phyloP scores from a whole-genome alignment of 92 coral and sea anemone species.

The Paramuricea clavata region DNA sequence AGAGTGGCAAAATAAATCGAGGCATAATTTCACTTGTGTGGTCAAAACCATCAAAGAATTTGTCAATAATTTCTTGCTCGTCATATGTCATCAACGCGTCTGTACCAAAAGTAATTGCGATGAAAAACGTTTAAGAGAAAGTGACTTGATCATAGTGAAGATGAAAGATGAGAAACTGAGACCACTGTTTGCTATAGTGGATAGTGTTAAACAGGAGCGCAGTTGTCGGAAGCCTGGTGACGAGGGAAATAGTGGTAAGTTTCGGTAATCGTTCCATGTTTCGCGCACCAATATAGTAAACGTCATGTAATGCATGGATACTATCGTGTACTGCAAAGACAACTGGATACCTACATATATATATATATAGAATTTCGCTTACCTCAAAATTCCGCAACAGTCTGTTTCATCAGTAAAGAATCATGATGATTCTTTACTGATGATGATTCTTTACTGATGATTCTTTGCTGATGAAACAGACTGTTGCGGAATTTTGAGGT shows the following conservation, averaged over 20 bases:
- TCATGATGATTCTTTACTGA: too few species aligned
- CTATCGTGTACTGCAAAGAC: too few species aligned
- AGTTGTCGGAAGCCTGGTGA: constrained; percentile 41
- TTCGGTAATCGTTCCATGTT: background rate
- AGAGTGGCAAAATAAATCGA: background rate
- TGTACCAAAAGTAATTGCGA: background rate
- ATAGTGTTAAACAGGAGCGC: background rate
- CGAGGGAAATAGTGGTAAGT: constrained; percentile 11
- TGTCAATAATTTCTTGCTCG: background rate
- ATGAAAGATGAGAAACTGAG: constrained; percentile 4
- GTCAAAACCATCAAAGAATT: constrained; percentile 29
- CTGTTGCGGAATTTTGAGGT: too few species aligned
- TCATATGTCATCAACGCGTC: constrained; percentile 14
- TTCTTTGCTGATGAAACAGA: too few species aligned
- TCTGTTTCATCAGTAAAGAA: too few species aligned
- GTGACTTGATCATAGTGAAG: constrained; percentile 5
- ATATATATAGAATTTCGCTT: too few species aligned
- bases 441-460: too few species aligned
- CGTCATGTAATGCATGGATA: too few species aligned
- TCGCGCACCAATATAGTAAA: background rate
- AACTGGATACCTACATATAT: too few species aligned
- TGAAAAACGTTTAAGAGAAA: constrained; percentile 1
- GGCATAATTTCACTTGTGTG: background rate
- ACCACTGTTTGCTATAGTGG: constrained; percentile 8
- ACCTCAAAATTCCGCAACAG: too few species aligned